Percentiles rank a stretch among this genome's conserved stretches.
phyloP scores from a whole-genome alignment of 1,140 invertebrate genomes.

The Uloborus diversus region DNA sequence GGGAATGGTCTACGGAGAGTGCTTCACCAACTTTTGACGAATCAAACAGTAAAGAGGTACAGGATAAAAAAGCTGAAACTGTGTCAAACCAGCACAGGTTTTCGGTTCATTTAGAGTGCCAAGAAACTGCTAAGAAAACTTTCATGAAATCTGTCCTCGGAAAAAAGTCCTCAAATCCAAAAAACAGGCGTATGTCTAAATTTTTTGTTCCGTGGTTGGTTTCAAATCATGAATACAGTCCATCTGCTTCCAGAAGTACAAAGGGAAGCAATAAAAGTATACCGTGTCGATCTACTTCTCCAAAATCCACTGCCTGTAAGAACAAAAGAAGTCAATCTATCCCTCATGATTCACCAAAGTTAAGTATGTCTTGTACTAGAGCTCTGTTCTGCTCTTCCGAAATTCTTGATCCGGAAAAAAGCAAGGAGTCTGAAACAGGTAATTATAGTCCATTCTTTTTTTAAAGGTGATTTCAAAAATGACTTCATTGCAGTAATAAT shows the following conservation, averaged over 20 bases:
- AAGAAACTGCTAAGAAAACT: constrained; percentile 26
- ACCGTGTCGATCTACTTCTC: neutral
- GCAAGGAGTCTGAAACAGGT: neutral
- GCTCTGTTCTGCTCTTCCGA: constrained; percentile 2
- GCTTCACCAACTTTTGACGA: constrained; percentile 27
- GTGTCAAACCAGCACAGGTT: constrained; percentile 14
- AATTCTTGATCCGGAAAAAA: neutral
- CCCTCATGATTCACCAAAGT: neutral
- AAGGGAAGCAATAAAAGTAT: neutral
- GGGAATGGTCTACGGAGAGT: constrained; percentile 51
- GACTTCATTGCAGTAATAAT: no score
- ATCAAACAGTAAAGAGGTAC: neutral
- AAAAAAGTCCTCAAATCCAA: neutral
- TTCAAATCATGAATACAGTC: constrained; percentile 13
- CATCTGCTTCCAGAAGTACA: neutral
- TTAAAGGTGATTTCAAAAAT: no score
- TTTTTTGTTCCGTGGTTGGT: constrained; percentile 51
- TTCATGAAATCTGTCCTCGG: constrained; percentile 48
- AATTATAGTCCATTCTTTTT: no score
- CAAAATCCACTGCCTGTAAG: constrained; percentile 9
- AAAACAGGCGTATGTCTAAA: constrained; percentile 39
- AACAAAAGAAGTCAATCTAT: constrained; percentile 36
- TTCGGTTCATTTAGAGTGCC: constrained; percentile 6
- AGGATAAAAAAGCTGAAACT: neutral
- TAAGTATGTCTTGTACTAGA: constrained; percentile 24